phyloP scores from a whole-genome alignment of 2,797 vertebrate genomes.

The Sebastes alutus region DNA sequence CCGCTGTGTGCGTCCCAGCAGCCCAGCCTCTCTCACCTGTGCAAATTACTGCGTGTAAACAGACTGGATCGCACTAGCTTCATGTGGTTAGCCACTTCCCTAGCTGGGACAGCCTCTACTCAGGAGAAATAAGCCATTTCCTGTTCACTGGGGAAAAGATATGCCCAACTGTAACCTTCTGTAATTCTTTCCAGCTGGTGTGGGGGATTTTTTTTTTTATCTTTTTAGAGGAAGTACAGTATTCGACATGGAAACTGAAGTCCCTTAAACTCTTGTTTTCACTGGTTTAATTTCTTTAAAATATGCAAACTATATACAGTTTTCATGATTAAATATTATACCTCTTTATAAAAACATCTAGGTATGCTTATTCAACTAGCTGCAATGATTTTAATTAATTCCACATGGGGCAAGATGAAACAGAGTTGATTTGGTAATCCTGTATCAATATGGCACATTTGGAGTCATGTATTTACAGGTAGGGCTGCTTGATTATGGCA shows the following conservation, averaged over 20 bases:
- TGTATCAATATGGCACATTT: not conserved
- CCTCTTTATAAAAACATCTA: not conserved
- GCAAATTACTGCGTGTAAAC: conserved; percentile 77
- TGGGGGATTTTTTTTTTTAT: conserved; percentile 49
- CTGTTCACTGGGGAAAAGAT: conserved; percentile 63
- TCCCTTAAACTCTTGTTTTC: conserved; percentile 16
- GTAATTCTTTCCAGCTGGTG: conserved; percentile 73
- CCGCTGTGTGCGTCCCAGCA: conserved; percentile 51
- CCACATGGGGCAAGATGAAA: not conserved
- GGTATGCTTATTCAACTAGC: not conserved
- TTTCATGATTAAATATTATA: not conserved
- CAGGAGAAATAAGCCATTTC: conserved; percentile 78
- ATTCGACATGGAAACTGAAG: conserved; percentile 22
- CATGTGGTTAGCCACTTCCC: conserved; percentile 82
- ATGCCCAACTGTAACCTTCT: conserved; percentile 70
- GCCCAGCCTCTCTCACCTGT: conserved; percentile 76
- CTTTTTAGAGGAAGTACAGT: conserved; percentile 40
- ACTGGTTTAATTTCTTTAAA: conserved; percentile 4
- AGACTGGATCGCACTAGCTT: conserved; percentile 65
- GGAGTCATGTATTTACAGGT: not conserved
- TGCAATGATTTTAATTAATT: not conserved
- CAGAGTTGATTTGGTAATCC: not conserved
- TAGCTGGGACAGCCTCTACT: conserved; percentile 66
- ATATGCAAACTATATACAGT: not conserved
- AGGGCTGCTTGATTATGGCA: too few species aligned